These are phyloP conservation scores for Lepidurus apus DNA, from an alignment of 1,140 invertebrate genomes.

Conservation along the genomic window DNA sequence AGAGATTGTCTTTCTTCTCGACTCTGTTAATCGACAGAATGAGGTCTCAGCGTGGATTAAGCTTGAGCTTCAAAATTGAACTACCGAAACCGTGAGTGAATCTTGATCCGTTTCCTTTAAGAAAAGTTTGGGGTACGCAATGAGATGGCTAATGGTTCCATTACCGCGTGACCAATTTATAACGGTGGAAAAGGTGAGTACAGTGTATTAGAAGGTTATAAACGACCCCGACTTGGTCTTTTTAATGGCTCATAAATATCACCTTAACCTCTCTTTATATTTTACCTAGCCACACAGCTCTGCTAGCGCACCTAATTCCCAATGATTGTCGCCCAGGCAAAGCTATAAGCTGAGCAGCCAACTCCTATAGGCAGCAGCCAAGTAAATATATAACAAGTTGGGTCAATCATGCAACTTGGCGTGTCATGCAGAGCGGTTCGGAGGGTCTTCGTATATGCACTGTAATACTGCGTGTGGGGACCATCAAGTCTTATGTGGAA, in stretches of 20 bases:
- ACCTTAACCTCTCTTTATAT: slow-evolving; percentile 19
- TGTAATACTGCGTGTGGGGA: slow-evolving; percentile 11
- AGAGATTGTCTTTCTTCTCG: neutral
- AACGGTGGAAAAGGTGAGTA: slow-evolving; percentile 4
- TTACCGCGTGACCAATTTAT: neutral
- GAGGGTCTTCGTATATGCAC: neutral
- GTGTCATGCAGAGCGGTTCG: neutral
- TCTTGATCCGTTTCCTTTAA: no score
- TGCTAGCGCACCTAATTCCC: neutral
- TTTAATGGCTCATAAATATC: slow-evolving; percentile 10
- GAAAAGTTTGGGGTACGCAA: neutral
- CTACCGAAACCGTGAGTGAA: neutral
- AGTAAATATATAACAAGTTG: slow-evolving; percentile 15
- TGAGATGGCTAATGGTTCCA: neutral
- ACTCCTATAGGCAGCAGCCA: neutral
- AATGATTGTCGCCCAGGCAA: neutral
- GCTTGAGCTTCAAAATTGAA: neutral
- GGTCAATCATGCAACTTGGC: slow-evolving; percentile 10
- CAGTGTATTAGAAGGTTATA: slow-evolving; percentile 2
- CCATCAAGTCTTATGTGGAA: neutral
- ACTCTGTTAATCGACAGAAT: neutral
- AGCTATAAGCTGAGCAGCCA: slow-evolving; percentile 6
- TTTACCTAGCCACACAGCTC: neutral
- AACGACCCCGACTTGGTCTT: neutral
- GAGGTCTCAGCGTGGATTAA: neutral